Base-by-base conservation (phyloP, 2,797 vertebrate genomes). In the Sitta carolinensis region DNA sequence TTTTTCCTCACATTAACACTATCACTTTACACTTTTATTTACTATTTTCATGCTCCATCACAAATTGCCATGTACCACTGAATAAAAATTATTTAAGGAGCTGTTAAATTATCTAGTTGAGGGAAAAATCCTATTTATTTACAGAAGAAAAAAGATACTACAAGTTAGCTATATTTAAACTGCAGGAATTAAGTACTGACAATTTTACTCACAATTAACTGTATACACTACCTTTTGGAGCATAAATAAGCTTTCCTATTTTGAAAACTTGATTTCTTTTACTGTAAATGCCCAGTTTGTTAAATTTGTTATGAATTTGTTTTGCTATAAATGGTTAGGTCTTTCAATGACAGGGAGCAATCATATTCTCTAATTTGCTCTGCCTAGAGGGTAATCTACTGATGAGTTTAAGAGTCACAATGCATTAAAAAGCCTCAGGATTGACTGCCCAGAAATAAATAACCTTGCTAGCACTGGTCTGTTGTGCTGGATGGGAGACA, bases 381-480 rank as follows among this genome's bases (percentile, higher is more conserved):
- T 70, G 38, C 36, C 72, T 88, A 54, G 88, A 80, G 62, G 36
- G 74, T 61, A 73, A 50, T 47, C 52, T 94, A 30, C 70, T 92
- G 58, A 83, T 78, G 50, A 80, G 67, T 91, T 81, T 84, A 54
- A 57, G 59, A 84, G 72, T 69, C 51, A 36, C 5, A 81, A 20
- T 50, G 47, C n/a, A 91, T 47, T 61, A 48, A 45, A 93, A 64
- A 64, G 16, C 72, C 81, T 87, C 51, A 77, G 50, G 43, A 93
- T 82, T 89, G 84, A 45, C 29, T 92, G 62, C 29, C n/a, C 43
- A 89, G 42, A 93, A 84, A 91, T 80, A 42, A 91, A 90, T 80
- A 73, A 61, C 47, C 23, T 63, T 90, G 30, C 67, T 86, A 89
- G 63, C 45, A 32, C 25, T 73, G 74, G 34, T 70, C 45, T 87